A percentile compares a stretch with the other conserved stretches of the same genome.
phyloP scores from a whole-genome alignment of 2,797 vertebrate genomes.

The Dendrocincla tyrannina region DNA sequence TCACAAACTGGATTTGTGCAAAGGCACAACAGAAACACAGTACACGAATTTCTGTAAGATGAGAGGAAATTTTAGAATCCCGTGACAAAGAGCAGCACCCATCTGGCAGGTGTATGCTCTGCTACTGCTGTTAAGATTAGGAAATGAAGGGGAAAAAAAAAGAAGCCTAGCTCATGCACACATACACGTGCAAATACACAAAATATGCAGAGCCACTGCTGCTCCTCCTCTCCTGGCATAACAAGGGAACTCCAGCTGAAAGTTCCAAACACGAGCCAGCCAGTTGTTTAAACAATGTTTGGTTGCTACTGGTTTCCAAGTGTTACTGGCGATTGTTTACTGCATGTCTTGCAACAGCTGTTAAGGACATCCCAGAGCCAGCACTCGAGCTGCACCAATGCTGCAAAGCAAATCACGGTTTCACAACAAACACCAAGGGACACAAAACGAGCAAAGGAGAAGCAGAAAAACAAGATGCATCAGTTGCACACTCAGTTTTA shows the following conservation, averaged over 20 bases:
- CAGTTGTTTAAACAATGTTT: conserved; percentile 1
- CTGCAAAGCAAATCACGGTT: background rate
- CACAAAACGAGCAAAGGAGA: background rate
- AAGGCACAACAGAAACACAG: background rate
- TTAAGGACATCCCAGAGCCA: background rate
- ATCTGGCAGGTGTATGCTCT: background rate
- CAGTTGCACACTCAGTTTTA: background rate
- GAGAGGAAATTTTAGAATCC: background rate
- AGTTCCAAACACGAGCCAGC: background rate
- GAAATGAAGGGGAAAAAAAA: background rate
- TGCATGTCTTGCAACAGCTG: background rate
- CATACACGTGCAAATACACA: background rate
- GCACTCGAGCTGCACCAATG: fast-evolving
- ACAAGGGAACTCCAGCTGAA: background rate
- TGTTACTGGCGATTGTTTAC: background rate
- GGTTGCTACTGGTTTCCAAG: conserved; percentile 31
- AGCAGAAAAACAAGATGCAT: background rate
- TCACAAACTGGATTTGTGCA: background rate
- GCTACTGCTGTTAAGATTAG: background rate
- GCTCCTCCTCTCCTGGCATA: background rate
- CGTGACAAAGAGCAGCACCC: background rate
- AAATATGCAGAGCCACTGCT: background rate
- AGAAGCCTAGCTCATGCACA: background rate
- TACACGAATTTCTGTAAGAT: background rate
- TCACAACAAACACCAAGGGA: background rate